Percentiles rank a stretch among this genome's conserved stretches.
These are phyloP conservation scores for Neogale vison DNA, from an alignment of 2,113 vertebrate genomes.

Conservation along the genomic window DNA sequence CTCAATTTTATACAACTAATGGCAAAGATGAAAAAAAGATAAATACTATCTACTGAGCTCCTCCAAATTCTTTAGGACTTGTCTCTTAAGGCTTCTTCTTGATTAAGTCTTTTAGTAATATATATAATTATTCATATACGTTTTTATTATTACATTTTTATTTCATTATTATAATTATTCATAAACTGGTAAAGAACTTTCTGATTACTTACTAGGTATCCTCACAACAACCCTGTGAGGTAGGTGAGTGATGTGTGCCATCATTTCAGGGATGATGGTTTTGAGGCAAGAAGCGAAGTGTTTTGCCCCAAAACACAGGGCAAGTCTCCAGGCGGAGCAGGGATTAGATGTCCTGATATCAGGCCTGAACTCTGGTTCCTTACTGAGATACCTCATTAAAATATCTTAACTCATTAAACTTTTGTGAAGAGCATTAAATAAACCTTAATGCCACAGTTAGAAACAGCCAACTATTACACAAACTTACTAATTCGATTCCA, in stretches of 20 bases:
- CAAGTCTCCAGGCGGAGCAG: conserved; percentile 4
- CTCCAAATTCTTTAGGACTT: conserved; percentile 41
- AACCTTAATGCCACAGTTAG: conserved; percentile 63
- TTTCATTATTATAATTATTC: neutral
- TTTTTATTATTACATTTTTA: neutral
- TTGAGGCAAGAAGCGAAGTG: neutral
- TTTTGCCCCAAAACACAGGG: neutral
- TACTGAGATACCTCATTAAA: neutral
- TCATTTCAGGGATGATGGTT: neutral
- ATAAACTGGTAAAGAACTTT: neutral
- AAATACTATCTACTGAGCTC: neutral
- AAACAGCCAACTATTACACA: conserved; percentile 69
- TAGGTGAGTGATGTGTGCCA: neutral
- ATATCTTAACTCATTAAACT: conserved; percentile 41
- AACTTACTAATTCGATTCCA: conserved; percentile 79
- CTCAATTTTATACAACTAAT: neutral
- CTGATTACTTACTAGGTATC: conserved; percentile 13
- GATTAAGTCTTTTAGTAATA: neutral
- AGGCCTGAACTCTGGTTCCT: conserved; percentile 6
- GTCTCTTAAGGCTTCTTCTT: conserved; percentile 35
- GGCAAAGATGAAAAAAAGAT: conserved; percentile 21
- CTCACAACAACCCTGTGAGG: conserved; percentile 68
- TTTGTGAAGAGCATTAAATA: conserved; percentile 57
- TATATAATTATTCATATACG: neutral
- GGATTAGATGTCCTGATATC: neutral